Evolutionary conservation across 1,140 invertebrate species (phyloP).

Genomic region (Sitophilus oryzae): DNA sequence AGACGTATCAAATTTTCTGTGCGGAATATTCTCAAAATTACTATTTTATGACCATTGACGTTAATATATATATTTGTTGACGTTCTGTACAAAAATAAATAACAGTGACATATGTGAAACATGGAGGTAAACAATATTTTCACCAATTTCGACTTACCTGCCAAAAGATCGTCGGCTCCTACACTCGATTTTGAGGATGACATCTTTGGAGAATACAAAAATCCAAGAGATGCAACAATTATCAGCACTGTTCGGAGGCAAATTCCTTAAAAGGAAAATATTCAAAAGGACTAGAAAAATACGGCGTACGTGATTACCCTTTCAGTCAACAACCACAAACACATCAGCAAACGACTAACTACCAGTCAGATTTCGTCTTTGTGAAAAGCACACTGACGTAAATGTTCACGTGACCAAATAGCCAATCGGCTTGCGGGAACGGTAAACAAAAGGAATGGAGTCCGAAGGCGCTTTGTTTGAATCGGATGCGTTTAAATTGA

Average conservation of each 20-base stretch:
- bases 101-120: constrained; percentile 21
- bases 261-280: background rate
- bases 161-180: constrained; percentile 37
- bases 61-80: constrained; percentile 9
- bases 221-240: constrained; percentile 7
- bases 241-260: background rate
- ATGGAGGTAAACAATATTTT: constrained; percentile 36
- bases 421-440: background rate
- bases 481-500: background rate
- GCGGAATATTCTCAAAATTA: constrained; percentile 3
- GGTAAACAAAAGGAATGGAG: background rate
- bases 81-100: constrained; percentile 22
- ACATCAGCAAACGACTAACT: too few species aligned
- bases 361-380: constrained; percentile 24
- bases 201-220: constrained; percentile 31
- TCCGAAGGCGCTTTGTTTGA: background rate
- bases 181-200: constrained; percentile 42
- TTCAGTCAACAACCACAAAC: constrained; percentile 6
- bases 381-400: background rate
- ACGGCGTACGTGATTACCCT: constrained; percentile 27
- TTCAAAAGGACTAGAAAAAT: background rate
- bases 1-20: background rate
- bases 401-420: background rate
- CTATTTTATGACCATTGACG: constrained; percentile 9
- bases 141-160: constrained; percentile 32